Evolutionary conservation across 2,113 vertebrate genomes (phyloP).

Genomic region (Todiramphus chloris): DNA sequence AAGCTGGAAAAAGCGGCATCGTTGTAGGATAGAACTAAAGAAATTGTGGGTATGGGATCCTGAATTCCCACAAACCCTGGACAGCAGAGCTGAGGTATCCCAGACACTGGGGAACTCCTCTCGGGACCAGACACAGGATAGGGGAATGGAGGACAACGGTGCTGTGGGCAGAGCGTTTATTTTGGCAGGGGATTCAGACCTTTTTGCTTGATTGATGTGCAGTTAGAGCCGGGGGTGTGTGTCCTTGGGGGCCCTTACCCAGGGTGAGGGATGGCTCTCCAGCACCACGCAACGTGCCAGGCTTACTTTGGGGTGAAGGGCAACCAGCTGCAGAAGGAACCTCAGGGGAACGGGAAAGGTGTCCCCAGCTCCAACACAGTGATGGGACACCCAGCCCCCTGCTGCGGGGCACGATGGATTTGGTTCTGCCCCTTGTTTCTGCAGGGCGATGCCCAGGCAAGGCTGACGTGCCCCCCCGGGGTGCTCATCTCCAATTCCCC

Average conservation of each 20-base stretch:
- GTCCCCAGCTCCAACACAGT: not conserved
- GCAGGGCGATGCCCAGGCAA: not conserved
- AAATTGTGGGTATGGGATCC: not conserved
- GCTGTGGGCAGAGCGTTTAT: not conserved
- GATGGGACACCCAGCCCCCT: accelerated
- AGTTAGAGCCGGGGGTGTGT: accelerated
- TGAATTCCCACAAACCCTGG: not conserved
- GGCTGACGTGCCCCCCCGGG: accelerated
- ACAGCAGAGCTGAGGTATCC: not conserved
- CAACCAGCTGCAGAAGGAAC: not conserved
- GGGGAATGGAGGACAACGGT: accelerated
- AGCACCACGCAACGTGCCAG: accelerated
- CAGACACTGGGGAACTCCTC: not conserved
- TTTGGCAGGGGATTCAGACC: not conserved
- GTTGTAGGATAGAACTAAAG: not conserved
- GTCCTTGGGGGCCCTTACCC: accelerated
- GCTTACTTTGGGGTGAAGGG: not conserved
- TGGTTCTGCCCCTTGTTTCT: not conserved
- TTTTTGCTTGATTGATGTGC: not conserved
- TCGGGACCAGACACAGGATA: accelerated
- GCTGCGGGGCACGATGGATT: not conserved
- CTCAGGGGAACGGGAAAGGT: not conserved
- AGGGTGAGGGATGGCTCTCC: not conserved
- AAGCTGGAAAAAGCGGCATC: not conserved
- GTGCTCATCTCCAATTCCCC: not conserved